Conservation (phyloP, 2,888 invertebrate genomes). For the Pachymerium ferrugineum region DNA sequence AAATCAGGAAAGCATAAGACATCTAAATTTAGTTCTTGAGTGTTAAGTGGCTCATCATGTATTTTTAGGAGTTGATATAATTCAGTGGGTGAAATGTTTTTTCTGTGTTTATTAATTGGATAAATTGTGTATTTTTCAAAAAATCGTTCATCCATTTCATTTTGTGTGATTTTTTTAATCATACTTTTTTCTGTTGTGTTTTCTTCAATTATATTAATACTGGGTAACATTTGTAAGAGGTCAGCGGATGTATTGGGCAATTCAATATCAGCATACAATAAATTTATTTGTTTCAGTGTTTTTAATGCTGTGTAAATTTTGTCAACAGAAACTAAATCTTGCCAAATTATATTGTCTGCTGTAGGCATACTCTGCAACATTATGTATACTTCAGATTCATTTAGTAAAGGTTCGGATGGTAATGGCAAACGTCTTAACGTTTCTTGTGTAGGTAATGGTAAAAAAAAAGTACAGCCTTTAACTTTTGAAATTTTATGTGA, state of each 20-base stretch:
- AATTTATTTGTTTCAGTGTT: background rate
- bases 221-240: background rate
- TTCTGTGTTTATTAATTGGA: background rate
- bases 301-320: background rate
- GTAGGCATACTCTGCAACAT: background rate
- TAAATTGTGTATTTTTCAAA: background rate
- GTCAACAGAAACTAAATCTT: background rate
- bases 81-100: background rate
- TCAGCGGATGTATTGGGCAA: background rate
- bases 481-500: background rate
- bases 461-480: background rate
- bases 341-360: background rate
- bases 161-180: background rate
- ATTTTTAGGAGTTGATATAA: background rate
- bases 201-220: background rate
- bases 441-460: background rate
- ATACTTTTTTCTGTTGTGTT: background rate
- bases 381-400: background rate
- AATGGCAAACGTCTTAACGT: background rate
- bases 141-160: background rate
- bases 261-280: background rate
- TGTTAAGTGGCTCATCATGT: background rate
- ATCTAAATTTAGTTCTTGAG: background rate
- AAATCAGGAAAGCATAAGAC: background rate
- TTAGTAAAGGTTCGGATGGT: background rate